These are phyloP conservation scores for Thinocorus orbignyianus DNA, from an alignment of 2,113 vertebrate species.

Conservation along the genomic window DNA sequence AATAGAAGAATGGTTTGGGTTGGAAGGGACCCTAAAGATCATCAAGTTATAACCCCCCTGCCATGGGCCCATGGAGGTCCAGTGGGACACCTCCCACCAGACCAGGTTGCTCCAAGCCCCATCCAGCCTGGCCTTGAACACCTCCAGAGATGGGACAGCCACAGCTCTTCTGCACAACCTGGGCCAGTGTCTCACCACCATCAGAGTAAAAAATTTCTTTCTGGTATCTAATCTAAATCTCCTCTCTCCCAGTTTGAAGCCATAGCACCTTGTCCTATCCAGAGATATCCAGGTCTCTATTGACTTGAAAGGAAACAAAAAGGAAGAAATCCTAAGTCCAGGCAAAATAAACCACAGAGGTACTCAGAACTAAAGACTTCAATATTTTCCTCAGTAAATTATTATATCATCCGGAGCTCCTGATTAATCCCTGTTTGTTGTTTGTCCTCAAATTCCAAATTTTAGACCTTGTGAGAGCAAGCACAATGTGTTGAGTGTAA, in stretches of 20 bases:
- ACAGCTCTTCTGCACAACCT: background rate
- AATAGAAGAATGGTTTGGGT: background rate
- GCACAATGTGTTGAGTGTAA: background rate
- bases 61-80: no score
- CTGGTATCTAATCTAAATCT: background rate
- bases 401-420: background rate
- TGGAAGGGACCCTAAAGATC: background rate
- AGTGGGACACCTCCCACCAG: background rate
- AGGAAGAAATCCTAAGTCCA: background rate
- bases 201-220: background rate
- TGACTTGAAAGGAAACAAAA: background rate
- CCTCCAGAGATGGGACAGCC: background rate
- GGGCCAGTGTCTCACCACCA: background rate
- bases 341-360: background rate
- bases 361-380: background rate
- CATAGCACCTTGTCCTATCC: background rate
- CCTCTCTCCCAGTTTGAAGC: background rate
- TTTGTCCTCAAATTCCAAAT: background rate
- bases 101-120: background rate
- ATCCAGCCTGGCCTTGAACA: background rate
- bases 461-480: background rate
- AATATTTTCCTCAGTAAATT: background rate
- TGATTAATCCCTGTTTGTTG: background rate
- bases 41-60: background rate
- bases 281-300: background rate